These are phyloP conservation scores for Pitta sordida DNA, from an alignment of 2,113 vertebrate species.

Conservation along the genomic window DNA sequence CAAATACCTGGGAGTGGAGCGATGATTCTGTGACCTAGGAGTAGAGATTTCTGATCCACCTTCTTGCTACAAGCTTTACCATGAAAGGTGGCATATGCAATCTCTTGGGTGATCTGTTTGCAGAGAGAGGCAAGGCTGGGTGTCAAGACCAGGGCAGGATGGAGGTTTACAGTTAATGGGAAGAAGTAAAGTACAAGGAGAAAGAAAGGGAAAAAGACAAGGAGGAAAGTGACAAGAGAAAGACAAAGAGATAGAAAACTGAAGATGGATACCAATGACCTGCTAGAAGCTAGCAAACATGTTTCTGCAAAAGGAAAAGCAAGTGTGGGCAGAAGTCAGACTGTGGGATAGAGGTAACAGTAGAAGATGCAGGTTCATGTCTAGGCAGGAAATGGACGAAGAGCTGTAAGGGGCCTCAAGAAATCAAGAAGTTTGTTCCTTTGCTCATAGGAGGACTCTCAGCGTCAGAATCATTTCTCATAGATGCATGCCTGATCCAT, in stretches of 20 bases:
- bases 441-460: background rate
- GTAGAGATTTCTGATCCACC: background rate
- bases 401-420: background rate
- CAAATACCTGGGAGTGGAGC: background rate
- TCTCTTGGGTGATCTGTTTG: background rate
- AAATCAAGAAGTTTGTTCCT: background rate
- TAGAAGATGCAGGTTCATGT: background rate
- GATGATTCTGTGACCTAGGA: background rate
- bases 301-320: background rate
- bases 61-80: background rate
- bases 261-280: background rate
- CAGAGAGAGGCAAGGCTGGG: background rate
- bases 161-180: background rate
- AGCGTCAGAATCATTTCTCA: background rate
- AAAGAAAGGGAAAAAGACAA: background rate
- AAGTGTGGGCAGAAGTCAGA: background rate
- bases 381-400: background rate
- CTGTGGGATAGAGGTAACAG: background rate
- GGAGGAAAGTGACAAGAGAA: background rate
- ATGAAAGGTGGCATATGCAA: background rate
- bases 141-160: background rate
- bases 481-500: background rate
- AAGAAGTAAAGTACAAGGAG: background rate
- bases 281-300: background rate
- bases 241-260: background rate